A percentile compares a stretch with the other conserved stretches of the same genome.
These are phyloP conservation scores for Andrena hattorfiana DNA, from an alignment of 2,888 invertebrate genomes.

Conservation along the genomic window DNA sequence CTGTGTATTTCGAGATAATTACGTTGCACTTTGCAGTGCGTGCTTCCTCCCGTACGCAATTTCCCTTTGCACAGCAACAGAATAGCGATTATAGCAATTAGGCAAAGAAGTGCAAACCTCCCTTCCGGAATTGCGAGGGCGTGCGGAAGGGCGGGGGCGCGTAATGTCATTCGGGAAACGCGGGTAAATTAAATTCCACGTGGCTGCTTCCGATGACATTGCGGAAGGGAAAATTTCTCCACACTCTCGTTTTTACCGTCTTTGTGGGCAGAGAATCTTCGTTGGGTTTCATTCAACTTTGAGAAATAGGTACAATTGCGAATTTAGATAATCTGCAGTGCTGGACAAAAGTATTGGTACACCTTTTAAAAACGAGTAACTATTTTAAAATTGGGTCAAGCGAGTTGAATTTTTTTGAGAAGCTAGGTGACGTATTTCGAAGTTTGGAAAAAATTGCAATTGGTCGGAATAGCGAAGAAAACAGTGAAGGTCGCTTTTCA, in stretches of 20 bases:
- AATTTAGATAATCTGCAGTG: no score
- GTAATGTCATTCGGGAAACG: constrained; percentile 23
- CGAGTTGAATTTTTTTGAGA: no score
- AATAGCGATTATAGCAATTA: constrained; percentile 58
- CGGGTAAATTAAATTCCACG: constrained; percentile 24
- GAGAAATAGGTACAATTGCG: no score
- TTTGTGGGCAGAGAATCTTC: not conserved
- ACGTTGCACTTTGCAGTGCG: constrained; percentile 55
- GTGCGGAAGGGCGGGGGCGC: not conserved
- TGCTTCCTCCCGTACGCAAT: constrained; percentile 41
- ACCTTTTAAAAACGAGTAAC: no score
- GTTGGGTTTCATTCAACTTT: not conserved
- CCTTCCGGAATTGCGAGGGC: constrained; percentile 32
- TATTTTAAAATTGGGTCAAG: no score
- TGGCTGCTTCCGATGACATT: not conserved
- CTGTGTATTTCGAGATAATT: constrained; percentile 53
- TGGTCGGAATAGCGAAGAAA: no score
- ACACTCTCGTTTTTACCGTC: not conserved
- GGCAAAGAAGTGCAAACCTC: constrained; percentile 52
- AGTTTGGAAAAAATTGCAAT: no score
- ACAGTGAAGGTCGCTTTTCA: no score
- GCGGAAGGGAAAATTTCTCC: not conserved
- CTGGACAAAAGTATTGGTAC: no score
- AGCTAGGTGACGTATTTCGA: no score
- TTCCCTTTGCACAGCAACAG: constrained; percentile 21